These are phyloP conservation scores for Acholoe squamosa DNA, from an alignment of 2,888 invertebrate species.

Conservation along the genomic window DNA sequence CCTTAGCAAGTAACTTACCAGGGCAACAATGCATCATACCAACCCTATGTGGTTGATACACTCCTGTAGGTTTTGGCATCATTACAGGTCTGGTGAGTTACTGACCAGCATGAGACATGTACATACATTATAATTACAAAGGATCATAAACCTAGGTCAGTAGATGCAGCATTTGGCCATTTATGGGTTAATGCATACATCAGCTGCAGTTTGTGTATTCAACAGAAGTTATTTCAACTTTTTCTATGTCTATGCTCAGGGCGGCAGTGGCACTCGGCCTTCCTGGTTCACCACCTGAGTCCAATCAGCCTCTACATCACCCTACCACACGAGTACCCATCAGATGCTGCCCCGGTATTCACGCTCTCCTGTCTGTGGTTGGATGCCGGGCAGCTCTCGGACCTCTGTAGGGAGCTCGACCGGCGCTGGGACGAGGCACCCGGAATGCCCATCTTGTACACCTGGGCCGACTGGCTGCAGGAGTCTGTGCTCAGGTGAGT, in stretches of 20 bases:
- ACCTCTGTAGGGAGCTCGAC: slow-evolving; percentile 75
- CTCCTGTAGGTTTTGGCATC: too few species aligned
- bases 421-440: slow-evolving; percentile 72
- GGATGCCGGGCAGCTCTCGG: slow-evolving; percentile 72
- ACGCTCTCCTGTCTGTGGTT: slow-evolving; percentile 76
- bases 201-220: too few species aligned
- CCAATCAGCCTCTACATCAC: slow-evolving; percentile 75
- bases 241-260: background rate
- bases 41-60: too few species aligned
- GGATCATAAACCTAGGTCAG: too few species aligned
- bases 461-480: slow-evolving; percentile 79
- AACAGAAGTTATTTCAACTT: too few species aligned
- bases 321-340: slow-evolving; percentile 76
- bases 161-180: too few species aligned
- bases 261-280: background rate
- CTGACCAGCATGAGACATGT: too few species aligned
- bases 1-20: too few species aligned
- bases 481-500: slow-evolving; percentile 73
- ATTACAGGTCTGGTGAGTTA: too few species aligned
- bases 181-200: too few species aligned
- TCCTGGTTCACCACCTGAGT: slow-evolving; percentile 73
- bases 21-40: too few species aligned
- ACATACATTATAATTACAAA: too few species aligned
- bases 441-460: slow-evolving; percentile 75
- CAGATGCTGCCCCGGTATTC: slow-evolving; percentile 73